These are phyloP conservation scores for Axinella damicornis DNA, from an alignment of 37 sponge, comb jelly and placozoan genomes.

Conservation along the genomic window DNA sequence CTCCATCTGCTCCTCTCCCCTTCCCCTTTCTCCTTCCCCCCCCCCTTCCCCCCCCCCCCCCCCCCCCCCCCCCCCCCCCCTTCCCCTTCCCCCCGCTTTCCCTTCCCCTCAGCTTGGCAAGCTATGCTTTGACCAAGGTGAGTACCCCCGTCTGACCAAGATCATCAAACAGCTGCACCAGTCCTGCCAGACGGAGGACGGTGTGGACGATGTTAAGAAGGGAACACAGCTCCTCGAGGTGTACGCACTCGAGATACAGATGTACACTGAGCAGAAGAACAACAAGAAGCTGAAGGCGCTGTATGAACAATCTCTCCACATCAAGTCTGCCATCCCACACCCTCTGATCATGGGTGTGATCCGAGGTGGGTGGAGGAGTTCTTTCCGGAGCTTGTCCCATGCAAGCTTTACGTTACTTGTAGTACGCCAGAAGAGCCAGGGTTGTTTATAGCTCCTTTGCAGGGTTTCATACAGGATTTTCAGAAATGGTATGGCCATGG, in stretches of 20 bases:
- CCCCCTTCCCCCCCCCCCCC: too few species aligned
- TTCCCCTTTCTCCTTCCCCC: background rate
- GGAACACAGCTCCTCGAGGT: constrained; percentile 97
- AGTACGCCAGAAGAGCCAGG: too few species aligned
- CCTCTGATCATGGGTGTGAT: constrained; percentile 99
- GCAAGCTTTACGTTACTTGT: too few species aligned
- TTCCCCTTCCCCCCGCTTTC: background rate
- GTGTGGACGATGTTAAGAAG: constrained; percentile 88
- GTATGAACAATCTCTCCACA: constrained; percentile 94
- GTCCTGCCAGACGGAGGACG: constrained; percentile 88
- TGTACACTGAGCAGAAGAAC: constrained; percentile 99
- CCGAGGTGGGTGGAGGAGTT: constrained; percentile 90
- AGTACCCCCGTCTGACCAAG: constrained; percentile 76
- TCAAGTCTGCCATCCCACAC: constrained; percentile 99
- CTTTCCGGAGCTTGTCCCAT: too few species aligned
- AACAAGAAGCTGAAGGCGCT: constrained; percentile 96
- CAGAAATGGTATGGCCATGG: too few species aligned
- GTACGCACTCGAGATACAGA: constrained; percentile 99
- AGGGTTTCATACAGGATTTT: too few species aligned
- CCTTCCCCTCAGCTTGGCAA: constrained; percentile 76
- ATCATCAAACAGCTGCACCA: constrained; percentile 91
- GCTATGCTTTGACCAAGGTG: constrained; percentile 94
- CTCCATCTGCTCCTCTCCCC: background rate
- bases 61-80: background rate
- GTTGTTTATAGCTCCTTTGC: too few species aligned